phyloP scores from a whole-genome alignment of 2,113 vertebrate genomes.

The Megaleporinus macrocephalus region DNA sequence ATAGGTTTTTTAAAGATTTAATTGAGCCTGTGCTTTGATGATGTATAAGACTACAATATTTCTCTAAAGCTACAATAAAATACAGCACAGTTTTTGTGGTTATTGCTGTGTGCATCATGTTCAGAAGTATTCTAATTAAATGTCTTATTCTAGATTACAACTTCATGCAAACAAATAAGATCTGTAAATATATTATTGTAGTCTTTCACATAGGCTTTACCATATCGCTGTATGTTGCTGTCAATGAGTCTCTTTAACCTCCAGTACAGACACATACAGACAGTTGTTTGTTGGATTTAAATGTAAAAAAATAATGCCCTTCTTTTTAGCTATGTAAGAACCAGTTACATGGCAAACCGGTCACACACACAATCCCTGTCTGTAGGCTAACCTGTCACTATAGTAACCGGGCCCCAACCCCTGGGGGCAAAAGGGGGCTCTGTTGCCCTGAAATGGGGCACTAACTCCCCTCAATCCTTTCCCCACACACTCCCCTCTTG shows the following conservation, averaged over 20 bases:
- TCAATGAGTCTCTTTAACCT: not conserved
- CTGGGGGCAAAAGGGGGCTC: conserved; percentile 73
- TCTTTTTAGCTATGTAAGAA: conserved; percentile 61
- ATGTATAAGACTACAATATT: no score
- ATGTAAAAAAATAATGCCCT: conserved; percentile 68
- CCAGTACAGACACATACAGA: not conserved
- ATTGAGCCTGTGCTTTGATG: not conserved
- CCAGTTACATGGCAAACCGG: conserved; percentile 58
- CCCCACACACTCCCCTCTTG: conserved; percentile 51
- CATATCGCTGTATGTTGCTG: not conserved
- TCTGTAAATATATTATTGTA: no score
- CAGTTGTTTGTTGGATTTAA: conserved; percentile 52
- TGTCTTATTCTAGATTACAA: no score
- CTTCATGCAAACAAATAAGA: no score
- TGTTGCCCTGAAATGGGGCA: conserved; percentile 72
- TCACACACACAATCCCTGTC: conserved; percentile 70
- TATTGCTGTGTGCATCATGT: no score
- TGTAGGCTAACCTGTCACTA: conserved; percentile 76
- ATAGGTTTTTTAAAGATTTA: not conserved
- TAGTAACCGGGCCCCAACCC: conserved; percentile 77
- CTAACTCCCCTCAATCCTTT: conserved; percentile 60
- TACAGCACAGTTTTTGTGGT: no score
- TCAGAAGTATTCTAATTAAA: no score
- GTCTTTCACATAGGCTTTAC: no score
- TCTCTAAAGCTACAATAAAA: no score